Evolutionary conservation across 2,113 vertebrate species (phyloP).

Genomic region (Carassius auratus): DNA sequence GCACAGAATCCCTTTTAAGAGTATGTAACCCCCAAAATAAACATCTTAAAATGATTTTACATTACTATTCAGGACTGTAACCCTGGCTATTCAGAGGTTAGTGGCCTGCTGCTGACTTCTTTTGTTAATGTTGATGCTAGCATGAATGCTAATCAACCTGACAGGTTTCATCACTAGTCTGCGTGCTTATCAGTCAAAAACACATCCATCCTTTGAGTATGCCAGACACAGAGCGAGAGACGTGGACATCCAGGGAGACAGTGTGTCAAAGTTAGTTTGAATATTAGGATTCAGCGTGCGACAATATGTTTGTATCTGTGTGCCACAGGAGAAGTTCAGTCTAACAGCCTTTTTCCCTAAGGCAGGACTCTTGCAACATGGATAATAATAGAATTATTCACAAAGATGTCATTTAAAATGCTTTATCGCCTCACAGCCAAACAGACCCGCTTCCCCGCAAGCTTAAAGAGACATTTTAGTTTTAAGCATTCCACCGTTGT

Average conservation of each 20-base stretch:
- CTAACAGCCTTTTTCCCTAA: conserved; percentile 9
- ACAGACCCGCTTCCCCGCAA: not conserved
- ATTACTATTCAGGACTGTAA: not conserved
- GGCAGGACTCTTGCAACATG: conserved; percentile 13
- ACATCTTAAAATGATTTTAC: not conserved
- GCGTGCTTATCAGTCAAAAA: not conserved
- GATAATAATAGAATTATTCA: conserved; percentile 44
- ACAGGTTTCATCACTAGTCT: conserved; percentile 7
- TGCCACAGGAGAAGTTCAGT: conserved; percentile 17
- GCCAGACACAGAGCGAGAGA: not conserved
- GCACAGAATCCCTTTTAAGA: not conserved
- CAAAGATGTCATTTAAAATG: conserved; percentile 36
- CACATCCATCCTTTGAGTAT: not conserved
- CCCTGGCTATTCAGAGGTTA: not conserved
- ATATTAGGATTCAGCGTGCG: conserved; percentile 24
- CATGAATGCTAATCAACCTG: not conserved
- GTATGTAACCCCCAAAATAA: not conserved
- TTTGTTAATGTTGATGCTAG: not conserved
- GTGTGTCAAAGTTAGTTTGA: conserved; percentile 10
- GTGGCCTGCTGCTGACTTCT: not conserved
- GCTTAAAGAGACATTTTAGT: conserved; percentile 12
- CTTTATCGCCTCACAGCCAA: conserved; percentile 12
- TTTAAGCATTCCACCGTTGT: conserved; percentile 10
- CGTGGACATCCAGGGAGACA: not conserved
- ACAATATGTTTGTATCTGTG: conserved; percentile 39